Percentiles rank a stretch among this genome's conserved stretches.
phyloP scores from a whole-genome alignment of 2,113 vertebrate genomes.

The Sinocyclocheilus rhinocerous region DNA sequence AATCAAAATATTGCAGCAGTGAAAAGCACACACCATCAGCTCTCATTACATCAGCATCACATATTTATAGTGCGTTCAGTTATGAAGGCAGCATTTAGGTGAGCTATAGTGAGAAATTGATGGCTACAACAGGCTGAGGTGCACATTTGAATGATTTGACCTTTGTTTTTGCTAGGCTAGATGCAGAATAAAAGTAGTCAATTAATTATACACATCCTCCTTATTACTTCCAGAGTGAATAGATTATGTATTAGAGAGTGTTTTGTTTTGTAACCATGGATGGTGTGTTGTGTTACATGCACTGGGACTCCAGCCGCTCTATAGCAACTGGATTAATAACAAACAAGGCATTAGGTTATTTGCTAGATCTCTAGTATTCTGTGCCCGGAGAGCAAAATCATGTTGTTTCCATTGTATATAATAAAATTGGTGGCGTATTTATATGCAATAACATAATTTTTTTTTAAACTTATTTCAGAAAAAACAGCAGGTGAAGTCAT shows the following conservation, averaged over 20 bases:
- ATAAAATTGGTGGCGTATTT: background rate
- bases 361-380: background rate
- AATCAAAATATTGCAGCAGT: background rate
- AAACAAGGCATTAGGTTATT: slow-evolving; percentile 15
- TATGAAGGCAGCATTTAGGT: background rate
- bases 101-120: background rate
- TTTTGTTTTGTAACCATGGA: slow-evolving; percentile 44
- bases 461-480: slow-evolving; percentile 66
- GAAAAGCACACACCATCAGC: background rate
- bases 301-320: background rate
- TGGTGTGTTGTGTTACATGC: slow-evolving; percentile 22
- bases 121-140: background rate
- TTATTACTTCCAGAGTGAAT: background rate
- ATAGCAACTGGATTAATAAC: slow-evolving; percentile 42
- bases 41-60: slow-evolving; percentile 14
- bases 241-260: background rate
- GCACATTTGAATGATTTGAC: background rate
- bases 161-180: background rate
- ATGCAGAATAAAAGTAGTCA: background rate
- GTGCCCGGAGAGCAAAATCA: background rate
- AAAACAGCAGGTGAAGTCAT: slow-evolving; percentile 83
- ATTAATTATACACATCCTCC: background rate
- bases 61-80: background rate
- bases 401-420: background rate
- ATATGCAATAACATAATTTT: background rate